Percentiles rank a stretch among this genome's conserved stretches.
phyloP scores from a whole-genome alignment of 2,888 invertebrate species.

The Synergus itoensis region DNA sequence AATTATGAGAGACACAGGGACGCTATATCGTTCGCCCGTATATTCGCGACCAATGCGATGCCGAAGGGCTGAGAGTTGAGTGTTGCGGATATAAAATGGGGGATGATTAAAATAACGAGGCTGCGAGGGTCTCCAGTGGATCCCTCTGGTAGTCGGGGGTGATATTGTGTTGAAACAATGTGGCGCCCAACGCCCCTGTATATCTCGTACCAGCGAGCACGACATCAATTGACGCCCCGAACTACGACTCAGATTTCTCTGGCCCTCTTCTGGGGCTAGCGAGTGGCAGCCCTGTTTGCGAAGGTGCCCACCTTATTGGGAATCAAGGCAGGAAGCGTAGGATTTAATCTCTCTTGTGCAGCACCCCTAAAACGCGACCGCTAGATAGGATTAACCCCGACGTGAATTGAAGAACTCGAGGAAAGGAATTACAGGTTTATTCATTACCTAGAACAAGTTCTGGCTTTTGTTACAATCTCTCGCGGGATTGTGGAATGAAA shows the following conservation, averaged over 20 bases:
- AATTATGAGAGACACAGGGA: not conserved
- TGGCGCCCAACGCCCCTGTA: constrained; percentile 69
- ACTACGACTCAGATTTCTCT: constrained; percentile 49
- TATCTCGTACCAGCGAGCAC: constrained; percentile 62
- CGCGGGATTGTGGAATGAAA: not conserved
- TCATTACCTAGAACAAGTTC: not conserved
- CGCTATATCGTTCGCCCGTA: not conserved
- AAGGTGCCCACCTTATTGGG: constrained; percentile 54
- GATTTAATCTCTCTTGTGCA: constrained; percentile 56
- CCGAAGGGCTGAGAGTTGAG: constrained; percentile 60
- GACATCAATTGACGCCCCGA: constrained; percentile 71
- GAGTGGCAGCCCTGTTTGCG: constrained; percentile 43
- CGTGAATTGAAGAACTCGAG: constrained; percentile 14
- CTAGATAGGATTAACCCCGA: constrained; percentile 39
- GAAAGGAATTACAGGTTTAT: constrained; percentile 13
- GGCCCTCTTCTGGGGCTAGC: constrained; percentile 17
- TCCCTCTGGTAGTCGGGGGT: constrained; percentile 52
- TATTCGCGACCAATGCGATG: constrained; percentile 45
- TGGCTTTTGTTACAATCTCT: not conserved
- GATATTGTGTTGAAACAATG: constrained; percentile 74
- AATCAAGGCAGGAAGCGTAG: constrained; percentile 56
- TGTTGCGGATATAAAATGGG: constrained; percentile 73
- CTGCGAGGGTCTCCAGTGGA: constrained; percentile 67
- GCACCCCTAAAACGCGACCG: constrained; percentile 42
- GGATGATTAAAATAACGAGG: constrained; percentile 76